A percentile compares a stretch with the other conserved stretches of the same genome.
Conservation (phyloP, 2,797 vertebrate genomes). For the Pantherophis vulpinus region DNA sequence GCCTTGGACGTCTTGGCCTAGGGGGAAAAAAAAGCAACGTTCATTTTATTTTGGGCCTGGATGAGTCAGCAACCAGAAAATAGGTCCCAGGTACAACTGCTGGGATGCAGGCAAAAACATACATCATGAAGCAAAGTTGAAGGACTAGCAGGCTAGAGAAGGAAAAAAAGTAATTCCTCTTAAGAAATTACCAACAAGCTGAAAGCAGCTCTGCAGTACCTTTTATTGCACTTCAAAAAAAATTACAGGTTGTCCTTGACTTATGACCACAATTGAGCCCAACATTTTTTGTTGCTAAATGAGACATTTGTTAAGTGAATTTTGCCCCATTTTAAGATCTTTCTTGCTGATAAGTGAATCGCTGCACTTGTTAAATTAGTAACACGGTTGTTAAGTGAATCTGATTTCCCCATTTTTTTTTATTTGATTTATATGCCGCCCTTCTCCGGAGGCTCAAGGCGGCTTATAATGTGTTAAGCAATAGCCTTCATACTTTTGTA, state of each 20-base stretch:
- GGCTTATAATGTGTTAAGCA: too few species aligned
- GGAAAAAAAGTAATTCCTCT: neutral
- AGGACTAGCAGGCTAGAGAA: neutral
- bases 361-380: neutral
- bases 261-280: neutral
- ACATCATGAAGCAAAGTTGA: conserved; percentile 23
- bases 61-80: conserved; percentile 62
- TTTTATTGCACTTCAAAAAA: neutral
- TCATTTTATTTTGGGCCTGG: conserved; percentile 44
- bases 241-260: neutral
- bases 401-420: neutral
- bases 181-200: neutral
- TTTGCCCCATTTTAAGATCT: neutral
- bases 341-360: neutral
- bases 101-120: conserved; percentile 14
- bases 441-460: too few species aligned
- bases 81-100: conserved; percentile 47
- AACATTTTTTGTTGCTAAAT: neutral
- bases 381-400: neutral
- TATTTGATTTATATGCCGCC: too few species aligned
- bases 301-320: neutral
- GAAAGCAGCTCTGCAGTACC: neutral
- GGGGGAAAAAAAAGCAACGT: conserved; percentile 28
- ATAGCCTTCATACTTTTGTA: too few species aligned
- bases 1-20: neutral